Evolutionary conservation across 2,797 vertebrate genomes (phyloP), one percentile per base, ranked within the genome.

Genomic region (Microctenopoma steveboyesi): DNA sequence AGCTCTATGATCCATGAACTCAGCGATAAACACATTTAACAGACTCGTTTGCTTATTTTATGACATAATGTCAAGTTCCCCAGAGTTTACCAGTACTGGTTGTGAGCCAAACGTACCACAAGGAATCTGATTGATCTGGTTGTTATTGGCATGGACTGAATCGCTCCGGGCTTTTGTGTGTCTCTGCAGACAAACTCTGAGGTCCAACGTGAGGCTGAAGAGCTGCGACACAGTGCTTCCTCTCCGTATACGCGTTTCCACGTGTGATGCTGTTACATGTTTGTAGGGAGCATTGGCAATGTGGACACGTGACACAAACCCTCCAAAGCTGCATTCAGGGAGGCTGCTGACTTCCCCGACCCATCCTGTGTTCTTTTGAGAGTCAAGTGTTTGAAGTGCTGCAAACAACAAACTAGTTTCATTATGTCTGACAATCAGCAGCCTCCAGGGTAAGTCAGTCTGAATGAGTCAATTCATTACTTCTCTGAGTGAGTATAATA

Each of bases 381-480:
- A 39, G 15, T 64, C 15, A 3, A 22, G 22, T 47, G 13, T 56
- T 40, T 45, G 3, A 54, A 57, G 50, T 7, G 25, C 62, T n/a
- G 22, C 57, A 7, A 63, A 65, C 27, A 62, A 25, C 49, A 54
- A 75, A 62, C 54, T 22, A 62, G 27, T 47, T 46, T 42, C 30
- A 52, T 58, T 42, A 61, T 12, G 52, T 27, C 50, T 4, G 35
- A n/a, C 64, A 39, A 53, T 46, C 65, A 7, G 22, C n/a, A 22
- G 60, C 40, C 50, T 61, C 30, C 51, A 47, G 48, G 25, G 55
- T 84, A 81, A 83, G 62, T 85, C 59, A 45, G 37, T 74, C 61
- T 61, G 35, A 70, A 52, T 83, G 76, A 86, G 76, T 63, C 2
- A 59, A 78, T 87, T 79, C 25, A 83, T 86, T 85, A 63, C 66